Conservation (phyloP, 2,888 invertebrate genomes). For the Elysia crispata region DNA sequence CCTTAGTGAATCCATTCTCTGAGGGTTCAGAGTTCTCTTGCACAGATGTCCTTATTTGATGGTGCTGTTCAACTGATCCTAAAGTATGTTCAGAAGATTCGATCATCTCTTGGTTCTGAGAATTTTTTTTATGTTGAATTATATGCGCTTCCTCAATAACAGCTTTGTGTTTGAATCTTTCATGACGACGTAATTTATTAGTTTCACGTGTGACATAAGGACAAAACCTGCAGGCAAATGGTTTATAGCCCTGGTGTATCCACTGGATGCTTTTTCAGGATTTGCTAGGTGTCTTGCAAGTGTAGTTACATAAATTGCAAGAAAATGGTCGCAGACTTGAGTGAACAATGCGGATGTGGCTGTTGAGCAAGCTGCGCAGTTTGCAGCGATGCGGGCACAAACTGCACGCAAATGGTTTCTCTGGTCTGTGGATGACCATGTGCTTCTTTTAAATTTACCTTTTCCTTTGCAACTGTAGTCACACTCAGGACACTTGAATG, state of each 20-base stretch:
- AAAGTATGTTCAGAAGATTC: too few species aligned
- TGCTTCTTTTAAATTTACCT: constrained; percentile 40
- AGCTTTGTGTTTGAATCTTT: constrained; percentile 34
- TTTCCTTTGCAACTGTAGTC: constrained; percentile 39
- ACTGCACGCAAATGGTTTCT: constrained; percentile 41
- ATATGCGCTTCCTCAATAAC: neutral
- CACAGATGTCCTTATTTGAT: too few species aligned
- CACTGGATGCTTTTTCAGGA: constrained; percentile 44
- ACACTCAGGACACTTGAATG: constrained; percentile 41
- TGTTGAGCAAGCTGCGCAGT: constrained; percentile 32
- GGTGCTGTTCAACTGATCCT: too few species aligned
- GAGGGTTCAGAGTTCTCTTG: too few species aligned
- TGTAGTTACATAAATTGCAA: constrained; percentile 36
- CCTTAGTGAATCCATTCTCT: too few species aligned
- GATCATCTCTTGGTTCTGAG: too few species aligned
- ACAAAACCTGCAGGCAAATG: constrained; percentile 31
- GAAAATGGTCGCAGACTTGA: constrained; percentile 38
- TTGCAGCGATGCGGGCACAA: constrained; percentile 39
- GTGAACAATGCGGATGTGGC: constrained; percentile 40
- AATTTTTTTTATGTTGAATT: too few species aligned
- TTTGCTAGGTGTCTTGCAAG: constrained; percentile 39
- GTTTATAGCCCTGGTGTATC: constrained; percentile 38
- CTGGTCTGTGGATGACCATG: constrained; percentile 41
- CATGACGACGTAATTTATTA: constrained; percentile 41
- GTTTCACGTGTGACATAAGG: constrained; percentile 32